phyloP scores from a whole-genome alignment of 1,140 invertebrate genomes.

The Harpegnathos saltator region DNA sequence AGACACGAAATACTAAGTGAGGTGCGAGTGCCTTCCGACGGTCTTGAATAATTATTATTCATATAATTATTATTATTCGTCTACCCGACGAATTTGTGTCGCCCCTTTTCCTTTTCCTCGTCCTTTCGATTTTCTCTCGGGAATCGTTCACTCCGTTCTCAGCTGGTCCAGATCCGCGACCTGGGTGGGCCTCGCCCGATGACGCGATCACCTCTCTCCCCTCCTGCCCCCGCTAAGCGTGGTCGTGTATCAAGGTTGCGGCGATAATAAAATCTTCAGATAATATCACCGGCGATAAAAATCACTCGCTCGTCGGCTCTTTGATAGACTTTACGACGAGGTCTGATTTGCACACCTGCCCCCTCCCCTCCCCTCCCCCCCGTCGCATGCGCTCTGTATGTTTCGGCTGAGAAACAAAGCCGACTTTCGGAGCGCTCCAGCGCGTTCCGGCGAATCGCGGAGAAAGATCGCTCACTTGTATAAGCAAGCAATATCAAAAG shows the following conservation, averaged over 20 bases:
- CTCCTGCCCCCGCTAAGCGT: no score
- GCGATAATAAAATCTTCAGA: slow-evolving; percentile 81
- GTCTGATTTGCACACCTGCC: slow-evolving; percentile 76
- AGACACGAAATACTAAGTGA: no score
- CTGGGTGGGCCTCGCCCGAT: slow-evolving; percentile 72
- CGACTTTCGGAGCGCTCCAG: slow-evolving; percentile 42
- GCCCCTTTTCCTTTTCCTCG: slow-evolving; percentile 5
- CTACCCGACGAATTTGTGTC: not conserved
- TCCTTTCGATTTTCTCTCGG: not conserved
- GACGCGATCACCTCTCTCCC: no score
- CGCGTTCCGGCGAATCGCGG: slow-evolving; percentile 39
- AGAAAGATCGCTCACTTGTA: slow-evolving; percentile 19
- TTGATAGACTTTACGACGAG: slow-evolving; percentile 78
- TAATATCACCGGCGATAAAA: slow-evolving; percentile 78
- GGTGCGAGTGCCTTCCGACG: no score
- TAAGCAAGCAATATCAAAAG: slow-evolving; percentile 24
- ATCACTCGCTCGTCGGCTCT: slow-evolving; percentile 35
- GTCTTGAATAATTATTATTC: slow-evolving; percentile 46
- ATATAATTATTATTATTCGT: slow-evolving; percentile 53
- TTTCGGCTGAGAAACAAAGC: slow-evolving; percentile 52
- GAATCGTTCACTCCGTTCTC: not conserved
- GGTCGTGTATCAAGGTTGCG: slow-evolving; percentile 20
- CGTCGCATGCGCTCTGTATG: slow-evolving; percentile 27
- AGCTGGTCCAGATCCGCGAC: slow-evolving; percentile 19
- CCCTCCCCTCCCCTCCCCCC: no score